phyloP scores from a whole-genome alignment of 2,888 invertebrate species.

The Vesta saturnalis region DNA sequence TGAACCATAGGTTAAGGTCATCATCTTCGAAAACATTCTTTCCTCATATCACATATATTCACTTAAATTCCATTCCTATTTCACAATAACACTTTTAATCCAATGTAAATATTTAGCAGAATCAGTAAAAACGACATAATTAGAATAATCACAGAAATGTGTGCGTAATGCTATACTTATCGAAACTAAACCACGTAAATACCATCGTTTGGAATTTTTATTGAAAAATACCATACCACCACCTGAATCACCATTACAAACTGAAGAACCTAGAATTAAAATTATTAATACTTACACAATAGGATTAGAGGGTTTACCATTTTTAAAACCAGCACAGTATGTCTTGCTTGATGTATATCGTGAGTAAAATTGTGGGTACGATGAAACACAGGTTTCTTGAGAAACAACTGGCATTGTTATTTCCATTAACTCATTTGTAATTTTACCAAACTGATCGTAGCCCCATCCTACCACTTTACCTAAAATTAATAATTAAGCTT shows the following conservation, averaged over 20 bases:
- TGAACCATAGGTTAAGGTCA: constrained; percentile 1
- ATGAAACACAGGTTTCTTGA: constrained; percentile 69
- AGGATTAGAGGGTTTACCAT: constrained; percentile 62
- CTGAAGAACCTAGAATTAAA: constrained; percentile 57
- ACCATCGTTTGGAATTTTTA: constrained; percentile 51
- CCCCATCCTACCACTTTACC: constrained; percentile 63
- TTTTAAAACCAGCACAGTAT: constrained; percentile 63
- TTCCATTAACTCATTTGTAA: constrained; percentile 68
- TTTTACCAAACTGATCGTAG: constrained; percentile 67
- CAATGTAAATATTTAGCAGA: constrained; percentile 67
- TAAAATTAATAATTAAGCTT: no score
- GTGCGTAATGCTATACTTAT: constrained; percentile 68
- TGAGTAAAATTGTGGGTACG: constrained; percentile 70
- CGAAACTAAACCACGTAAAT: constrained; percentile 66
- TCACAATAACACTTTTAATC: constrained; percentile 53
- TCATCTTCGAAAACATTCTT: not conserved
- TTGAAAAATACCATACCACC: constrained; percentile 59
- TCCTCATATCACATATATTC: no score
- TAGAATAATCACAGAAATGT: constrained; percentile 68
- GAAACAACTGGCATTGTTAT: constrained; percentile 71
- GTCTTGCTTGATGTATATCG: constrained; percentile 68
- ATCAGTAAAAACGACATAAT: constrained; percentile 72
- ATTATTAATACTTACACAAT: not conserved
- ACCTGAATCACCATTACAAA: constrained; percentile 64
- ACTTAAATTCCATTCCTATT: not conserved